Conservation (phyloP, 2,797 vertebrate genomes). For the Lerista edwardsae region DNA sequence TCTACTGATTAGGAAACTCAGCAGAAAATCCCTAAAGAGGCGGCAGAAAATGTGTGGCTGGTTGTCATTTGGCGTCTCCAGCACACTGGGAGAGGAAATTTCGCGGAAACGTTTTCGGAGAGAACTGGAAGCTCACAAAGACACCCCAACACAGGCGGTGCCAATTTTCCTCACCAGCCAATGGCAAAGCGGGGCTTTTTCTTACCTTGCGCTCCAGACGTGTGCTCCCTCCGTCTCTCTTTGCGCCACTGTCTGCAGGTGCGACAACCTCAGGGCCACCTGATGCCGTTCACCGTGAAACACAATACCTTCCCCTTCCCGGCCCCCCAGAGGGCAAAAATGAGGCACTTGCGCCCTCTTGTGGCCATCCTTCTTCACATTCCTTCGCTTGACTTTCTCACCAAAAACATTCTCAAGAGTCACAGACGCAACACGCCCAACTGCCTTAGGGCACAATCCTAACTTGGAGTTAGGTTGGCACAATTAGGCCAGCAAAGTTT, state of each 20-base stretch:
- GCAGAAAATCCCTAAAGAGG: too few relatives aligned
- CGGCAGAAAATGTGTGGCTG: background rate
- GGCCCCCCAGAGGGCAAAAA: too few relatives aligned
- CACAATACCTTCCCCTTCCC: background rate
- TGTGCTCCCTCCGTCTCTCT: background rate
- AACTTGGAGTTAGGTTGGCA: too few relatives aligned
- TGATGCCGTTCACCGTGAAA: background rate
- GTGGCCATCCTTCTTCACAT: background rate
- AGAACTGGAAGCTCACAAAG: background rate
- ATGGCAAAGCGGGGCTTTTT: background rate
- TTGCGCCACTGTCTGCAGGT: background rate
- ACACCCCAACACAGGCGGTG: too few relatives aligned
- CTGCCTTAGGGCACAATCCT: too few relatives aligned
- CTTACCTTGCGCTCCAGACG: background rate
- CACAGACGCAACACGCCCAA: too few relatives aligned
- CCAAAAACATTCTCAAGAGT: background rate
- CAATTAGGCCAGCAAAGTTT: too few relatives aligned
- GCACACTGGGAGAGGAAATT: too few relatives aligned
- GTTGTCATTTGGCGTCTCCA: background rate
- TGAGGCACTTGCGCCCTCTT: background rate
- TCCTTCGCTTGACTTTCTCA: accelerated
- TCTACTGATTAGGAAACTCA: too few relatives aligned
- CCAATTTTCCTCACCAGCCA: background rate
- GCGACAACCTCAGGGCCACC: background rate
- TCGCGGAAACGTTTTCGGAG: too few relatives aligned